Evolutionary conservation across 1,140 invertebrate genomes (phyloP).

Genomic region (Portunus trituberculatus): DNA sequence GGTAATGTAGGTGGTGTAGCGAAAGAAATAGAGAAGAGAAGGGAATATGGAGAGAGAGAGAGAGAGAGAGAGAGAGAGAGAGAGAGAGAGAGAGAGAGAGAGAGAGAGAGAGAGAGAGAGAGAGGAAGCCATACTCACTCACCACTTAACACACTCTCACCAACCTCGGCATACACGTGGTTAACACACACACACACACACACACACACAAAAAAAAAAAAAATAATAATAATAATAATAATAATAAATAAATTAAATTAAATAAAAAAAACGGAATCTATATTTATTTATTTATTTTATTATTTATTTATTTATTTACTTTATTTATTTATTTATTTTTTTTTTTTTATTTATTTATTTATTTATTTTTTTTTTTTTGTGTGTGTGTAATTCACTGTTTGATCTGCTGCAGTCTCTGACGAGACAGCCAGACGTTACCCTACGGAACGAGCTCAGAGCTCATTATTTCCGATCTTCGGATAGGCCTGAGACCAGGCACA

Average conservation of each 20-base stretch:
- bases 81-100: slow-evolving; percentile 1
- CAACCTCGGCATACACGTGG: not conserved
- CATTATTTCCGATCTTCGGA: no score
- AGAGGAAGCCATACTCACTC: not conserved
- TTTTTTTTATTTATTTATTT: no score
- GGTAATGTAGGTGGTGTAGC: not conserved
- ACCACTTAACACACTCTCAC: not conserved
- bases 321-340: no score
- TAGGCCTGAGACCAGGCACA: no score
- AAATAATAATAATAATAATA: not conserved
- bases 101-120: slow-evolving; percentile 20
- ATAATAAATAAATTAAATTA: no score
- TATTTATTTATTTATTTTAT: no score
- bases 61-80: slow-evolving; percentile 1
- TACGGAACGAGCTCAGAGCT: no score
- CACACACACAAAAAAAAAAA: not conserved
- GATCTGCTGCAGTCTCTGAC: no score
- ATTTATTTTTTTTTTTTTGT: no score
- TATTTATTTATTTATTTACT: no score
- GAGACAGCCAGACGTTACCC: no score
- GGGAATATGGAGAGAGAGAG: not conserved
- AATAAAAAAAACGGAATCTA: not conserved
- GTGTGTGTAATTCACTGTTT: no score
- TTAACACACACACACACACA: slow-evolving; percentile 2
- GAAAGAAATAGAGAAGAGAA: not conserved